Evolutionary conservation across 2,797 vertebrate genomes (phyloP), one percentile per base, ranked within the genome.

Genomic region (Enteromius afrohamiltoni): DNA sequence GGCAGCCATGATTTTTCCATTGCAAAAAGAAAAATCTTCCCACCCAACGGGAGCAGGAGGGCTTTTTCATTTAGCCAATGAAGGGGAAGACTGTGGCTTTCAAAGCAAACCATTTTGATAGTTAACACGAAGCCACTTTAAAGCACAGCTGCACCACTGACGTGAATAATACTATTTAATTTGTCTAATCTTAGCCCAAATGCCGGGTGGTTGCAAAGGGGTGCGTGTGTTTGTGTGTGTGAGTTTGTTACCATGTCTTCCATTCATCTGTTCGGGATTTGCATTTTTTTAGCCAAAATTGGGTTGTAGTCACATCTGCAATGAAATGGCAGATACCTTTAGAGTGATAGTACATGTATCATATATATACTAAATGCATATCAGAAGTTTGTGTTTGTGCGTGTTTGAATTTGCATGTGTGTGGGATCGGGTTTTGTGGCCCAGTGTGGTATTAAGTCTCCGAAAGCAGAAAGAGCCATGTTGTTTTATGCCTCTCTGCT

Each of bases 61-160:
- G 78, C 88, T 93, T 94, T 93, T 92, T 92, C 86, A 89, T 90
- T 89, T 88, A 92, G 91, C 92, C 92, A 93, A 92, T 92, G 86
- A 92, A 90, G 91, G 92, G 92, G 90, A 93, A 90, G 91, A 93
- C 93, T 92, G 92, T 76, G 93, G 94, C 91, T 94, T 95, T 91
- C 89, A 92, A 90, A 93, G 93, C 92, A 93, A 94, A 93, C 92
- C 93, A 91, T 93, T 92, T 89, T 90, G 92, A 93, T 92, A 93
- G 93, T 94, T 94, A 94, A 93, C 91, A 78, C 80, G 81, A 90
- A 94, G 91, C 93, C 95, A 94, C 94, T 94, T 95, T 87, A 95
- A 94, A 94, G 92, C 88, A 88, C 93, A 93, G 93, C 94, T 92
- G 93, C 67, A 80, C 92, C 91, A 93, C 91, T 93, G 94, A 94